Evolutionary conservation across 2,113 vertebrate species (phyloP).

Genomic region (Boleophthalmus pectinirostris): DNA sequence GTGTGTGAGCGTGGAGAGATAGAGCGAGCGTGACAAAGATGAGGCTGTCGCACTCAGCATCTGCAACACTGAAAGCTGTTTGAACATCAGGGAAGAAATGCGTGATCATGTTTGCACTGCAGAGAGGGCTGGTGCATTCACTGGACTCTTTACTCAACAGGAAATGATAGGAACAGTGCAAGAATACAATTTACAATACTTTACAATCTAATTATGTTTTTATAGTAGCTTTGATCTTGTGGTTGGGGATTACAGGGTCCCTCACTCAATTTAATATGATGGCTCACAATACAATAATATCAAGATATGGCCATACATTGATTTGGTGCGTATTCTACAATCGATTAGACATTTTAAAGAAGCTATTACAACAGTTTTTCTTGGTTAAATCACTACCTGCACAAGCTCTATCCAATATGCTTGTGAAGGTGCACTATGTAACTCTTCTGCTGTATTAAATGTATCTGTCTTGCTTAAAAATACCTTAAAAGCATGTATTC

Average conservation of each 20-base stretch:
- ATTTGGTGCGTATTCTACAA: not conserved
- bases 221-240: no score
- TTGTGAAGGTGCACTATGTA: no score
- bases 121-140: not conserved
- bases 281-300: no score
- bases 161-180: not conserved
- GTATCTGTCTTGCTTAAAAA: no score
- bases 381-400: not conserved
- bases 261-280: no score
- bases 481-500: no score
- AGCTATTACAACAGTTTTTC: not conserved
- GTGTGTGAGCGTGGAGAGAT: no score
- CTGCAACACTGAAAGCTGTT: constrained; percentile 1
- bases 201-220: no score
- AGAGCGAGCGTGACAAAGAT: not conserved
- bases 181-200: not conserved
- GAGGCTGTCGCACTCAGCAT: not conserved
- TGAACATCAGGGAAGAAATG: not conserved
- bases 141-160: not conserved
- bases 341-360: not conserved
- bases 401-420: no score
- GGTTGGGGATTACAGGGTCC: no score
- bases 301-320: no score
- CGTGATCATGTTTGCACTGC: not conserved
- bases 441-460: no score